Conservation (phyloP, 2,797 vertebrate genomes). For the Leptatherina wallacei region DNA sequence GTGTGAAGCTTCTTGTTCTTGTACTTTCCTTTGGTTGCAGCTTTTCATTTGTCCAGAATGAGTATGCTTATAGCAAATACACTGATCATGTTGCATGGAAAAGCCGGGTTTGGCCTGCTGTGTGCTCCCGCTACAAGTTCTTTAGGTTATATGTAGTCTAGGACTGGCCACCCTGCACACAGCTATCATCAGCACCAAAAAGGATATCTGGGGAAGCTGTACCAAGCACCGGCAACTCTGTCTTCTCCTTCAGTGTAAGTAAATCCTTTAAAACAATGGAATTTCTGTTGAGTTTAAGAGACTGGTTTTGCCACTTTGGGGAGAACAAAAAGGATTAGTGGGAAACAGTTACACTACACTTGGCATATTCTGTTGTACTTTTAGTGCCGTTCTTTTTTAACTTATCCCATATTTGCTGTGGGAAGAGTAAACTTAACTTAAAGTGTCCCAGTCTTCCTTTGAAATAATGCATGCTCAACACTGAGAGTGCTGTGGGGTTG, state of each 20-base stretch:
- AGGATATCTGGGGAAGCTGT: constrained; percentile 67
- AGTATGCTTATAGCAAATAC: constrained; percentile 65
- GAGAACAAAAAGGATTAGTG: constrained; percentile 41
- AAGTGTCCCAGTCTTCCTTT: constrained; percentile 16
- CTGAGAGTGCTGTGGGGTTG: neutral
- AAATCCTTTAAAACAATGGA: constrained; percentile 55
- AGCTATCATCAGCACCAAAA: constrained; percentile 69
- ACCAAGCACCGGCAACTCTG: constrained; percentile 35
- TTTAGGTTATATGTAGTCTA: constrained; percentile 77
- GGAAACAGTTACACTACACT: constrained; percentile 41
- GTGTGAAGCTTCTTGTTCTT: constrained; percentile 69
- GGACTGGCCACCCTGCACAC: constrained; percentile 54
- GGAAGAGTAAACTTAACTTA: constrained; percentile 23
- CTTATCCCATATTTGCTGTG: constrained; percentile 19
- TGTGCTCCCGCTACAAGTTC: constrained; percentile 51
- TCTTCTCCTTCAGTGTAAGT: constrained; percentile 70
- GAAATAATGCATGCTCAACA: constrained; percentile 13
- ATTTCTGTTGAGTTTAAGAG: constrained; percentile 44
- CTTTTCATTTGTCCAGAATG: constrained; percentile 60
- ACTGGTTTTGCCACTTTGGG: constrained; percentile 24
- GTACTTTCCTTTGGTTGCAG: constrained; percentile 59
- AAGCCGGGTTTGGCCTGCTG: constrained; percentile 58
- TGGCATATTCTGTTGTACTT: constrained; percentile 41
- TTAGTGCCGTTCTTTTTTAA: constrained; percentile 21
- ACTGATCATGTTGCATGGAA: constrained; percentile 66